These are phyloP conservation scores for Zosterops lateralis DNA, from an alignment of 2,113 vertebrate genomes.

Conservation along the genomic window DNA sequence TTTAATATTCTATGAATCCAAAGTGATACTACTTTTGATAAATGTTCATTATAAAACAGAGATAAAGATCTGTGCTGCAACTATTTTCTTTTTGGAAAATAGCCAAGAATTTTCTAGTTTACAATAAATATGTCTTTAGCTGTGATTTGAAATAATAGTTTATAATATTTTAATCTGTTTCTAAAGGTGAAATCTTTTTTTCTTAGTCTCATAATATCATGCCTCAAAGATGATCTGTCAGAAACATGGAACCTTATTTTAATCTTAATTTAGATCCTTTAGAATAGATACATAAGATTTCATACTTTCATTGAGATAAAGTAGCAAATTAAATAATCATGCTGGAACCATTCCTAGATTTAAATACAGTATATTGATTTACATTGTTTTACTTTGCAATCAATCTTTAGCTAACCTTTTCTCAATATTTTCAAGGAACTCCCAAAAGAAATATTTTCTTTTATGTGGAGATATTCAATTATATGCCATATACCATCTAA, in stretches of 20 bases:
- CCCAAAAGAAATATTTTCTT: background rate
- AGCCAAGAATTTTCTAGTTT: background rate
- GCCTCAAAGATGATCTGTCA: background rate
- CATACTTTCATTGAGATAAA: background rate
- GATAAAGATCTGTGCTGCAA: background rate
- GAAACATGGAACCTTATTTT: background rate
- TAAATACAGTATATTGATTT: conserved; percentile 12
- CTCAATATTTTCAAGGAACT: background rate
- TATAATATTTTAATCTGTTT: background rate
- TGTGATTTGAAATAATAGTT: background rate
- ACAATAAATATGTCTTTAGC: background rate
- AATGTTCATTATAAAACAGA: background rate
- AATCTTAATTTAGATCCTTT: background rate
- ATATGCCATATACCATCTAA: background rate
- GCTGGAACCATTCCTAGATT: background rate
- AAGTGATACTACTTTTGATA: background rate
- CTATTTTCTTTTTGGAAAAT: background rate
- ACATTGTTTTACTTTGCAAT: background rate
- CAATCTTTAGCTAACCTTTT: background rate
- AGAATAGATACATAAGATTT: background rate
- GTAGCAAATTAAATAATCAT: background rate
- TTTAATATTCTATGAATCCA: background rate
- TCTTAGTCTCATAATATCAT: background rate
- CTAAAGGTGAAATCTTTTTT: background rate
- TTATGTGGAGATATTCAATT: background rate